These are phyloP conservation scores for Xiphophorus maculatus DNA, from an alignment of 2,113 vertebrate species.

Conservation along the genomic window DNA sequence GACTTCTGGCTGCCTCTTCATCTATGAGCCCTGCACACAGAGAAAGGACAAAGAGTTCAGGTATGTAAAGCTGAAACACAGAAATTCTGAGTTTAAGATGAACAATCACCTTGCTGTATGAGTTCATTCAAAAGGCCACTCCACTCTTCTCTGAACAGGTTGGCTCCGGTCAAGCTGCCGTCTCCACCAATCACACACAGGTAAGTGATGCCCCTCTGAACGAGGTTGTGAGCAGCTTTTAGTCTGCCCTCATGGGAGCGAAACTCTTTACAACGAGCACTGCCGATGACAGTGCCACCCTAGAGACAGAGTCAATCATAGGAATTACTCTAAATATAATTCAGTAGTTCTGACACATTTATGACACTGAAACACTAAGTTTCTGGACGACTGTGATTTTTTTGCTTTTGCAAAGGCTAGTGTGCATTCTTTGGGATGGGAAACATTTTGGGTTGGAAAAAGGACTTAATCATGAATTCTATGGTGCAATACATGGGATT, in stretches of 20 bases:
- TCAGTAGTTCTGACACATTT: too few species aligned
- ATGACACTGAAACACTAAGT: too few species aligned
- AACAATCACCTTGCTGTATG: slow-evolving; percentile 74
- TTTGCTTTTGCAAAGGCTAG: too few species aligned
- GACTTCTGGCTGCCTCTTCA: slow-evolving; percentile 72
- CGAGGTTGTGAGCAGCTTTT: slow-evolving; percentile 87
- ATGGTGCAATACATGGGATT: too few species aligned
- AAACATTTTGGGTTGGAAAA: too few species aligned
- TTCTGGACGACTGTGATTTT: too few species aligned
- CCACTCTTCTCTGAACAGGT: slow-evolving; percentile 94
- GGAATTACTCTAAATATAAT: too few species aligned
- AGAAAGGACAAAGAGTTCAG: neutral
- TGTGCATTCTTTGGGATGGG: too few species aligned
- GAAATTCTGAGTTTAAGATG: neutral
- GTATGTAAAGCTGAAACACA: neutral
- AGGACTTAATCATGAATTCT: too few species aligned
- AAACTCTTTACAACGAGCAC: slow-evolving; percentile 92
- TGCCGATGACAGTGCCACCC: slow-evolving; percentile 97
- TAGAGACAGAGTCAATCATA: slow-evolving; percentile 44
- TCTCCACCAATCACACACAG: slow-evolving; percentile 97
- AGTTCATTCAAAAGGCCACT: slow-evolving; percentile 88
- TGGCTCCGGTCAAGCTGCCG: slow-evolving; percentile 94
- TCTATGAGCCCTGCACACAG: slow-evolving; percentile 83
- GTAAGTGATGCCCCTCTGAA: slow-evolving; percentile 88
- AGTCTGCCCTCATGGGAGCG: slow-evolving; percentile 88